A percentile compares a stretch with the other conserved stretches of the same genome.
These are phyloP conservation scores for Megalops cyprinoides DNA, from an alignment of 2,797 vertebrate species.

Conservation along the genomic window DNA sequence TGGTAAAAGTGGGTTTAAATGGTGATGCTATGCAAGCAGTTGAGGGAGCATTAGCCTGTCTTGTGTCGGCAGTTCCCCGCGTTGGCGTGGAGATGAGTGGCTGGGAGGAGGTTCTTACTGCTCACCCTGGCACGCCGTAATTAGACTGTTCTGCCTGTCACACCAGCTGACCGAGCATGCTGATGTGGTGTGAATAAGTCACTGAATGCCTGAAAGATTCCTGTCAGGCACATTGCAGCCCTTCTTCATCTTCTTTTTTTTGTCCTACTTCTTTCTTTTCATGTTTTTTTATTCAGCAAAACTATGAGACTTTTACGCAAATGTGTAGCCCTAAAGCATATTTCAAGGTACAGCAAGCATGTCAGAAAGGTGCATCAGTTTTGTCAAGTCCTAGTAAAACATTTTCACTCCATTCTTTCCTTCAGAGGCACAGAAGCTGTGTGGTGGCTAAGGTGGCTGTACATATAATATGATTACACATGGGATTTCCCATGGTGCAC, in stretches of 20 bases:
- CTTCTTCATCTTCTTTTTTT: neutral
- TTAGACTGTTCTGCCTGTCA: constrained; percentile 20
- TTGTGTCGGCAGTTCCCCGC: neutral
- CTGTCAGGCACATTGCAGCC: no score
- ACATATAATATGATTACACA: neutral
- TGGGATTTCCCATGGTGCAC: neutral
- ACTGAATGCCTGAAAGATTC: neutral
- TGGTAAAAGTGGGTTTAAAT: neutral
- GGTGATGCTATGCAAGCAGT: neutral
- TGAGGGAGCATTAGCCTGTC: neutral
- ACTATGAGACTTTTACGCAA: constrained; percentile 5
- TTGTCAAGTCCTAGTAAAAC: neutral
- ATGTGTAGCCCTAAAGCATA: neutral
- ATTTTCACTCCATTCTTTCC: neutral
- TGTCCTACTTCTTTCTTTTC: neutral
- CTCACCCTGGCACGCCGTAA: constrained; percentile 10
- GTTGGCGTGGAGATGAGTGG: neutral
- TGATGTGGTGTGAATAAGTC: neutral
- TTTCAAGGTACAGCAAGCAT: neutral
- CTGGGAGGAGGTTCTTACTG: neutral
- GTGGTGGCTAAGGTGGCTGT: neutral
- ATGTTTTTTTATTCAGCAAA: neutral
- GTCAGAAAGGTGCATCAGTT: neutral
- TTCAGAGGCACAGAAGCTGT: neutral
- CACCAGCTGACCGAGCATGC: neutral